A percentile compares a stretch with the other conserved stretches of the same genome.
Conservation (phyloP, 2,113 vertebrate species). For the Macquaria ambigua region DNA sequence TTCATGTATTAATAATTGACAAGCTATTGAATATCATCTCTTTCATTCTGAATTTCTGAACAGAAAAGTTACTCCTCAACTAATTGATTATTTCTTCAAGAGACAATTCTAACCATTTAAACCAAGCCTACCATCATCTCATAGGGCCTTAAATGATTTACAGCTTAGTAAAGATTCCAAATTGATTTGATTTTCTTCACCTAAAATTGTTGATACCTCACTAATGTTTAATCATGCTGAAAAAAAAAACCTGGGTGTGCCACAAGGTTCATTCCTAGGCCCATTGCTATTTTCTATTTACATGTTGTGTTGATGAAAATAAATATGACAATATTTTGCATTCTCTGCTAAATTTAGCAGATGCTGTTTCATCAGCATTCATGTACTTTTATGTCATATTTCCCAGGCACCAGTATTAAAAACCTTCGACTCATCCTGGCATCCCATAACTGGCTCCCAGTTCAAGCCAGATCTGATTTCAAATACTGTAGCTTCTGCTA, state of each 20-base stretch:
- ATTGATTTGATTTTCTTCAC: background rate
- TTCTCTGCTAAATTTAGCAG: background rate
- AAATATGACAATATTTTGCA: background rate
- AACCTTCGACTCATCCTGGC: background rate
- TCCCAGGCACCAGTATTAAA: background rate
- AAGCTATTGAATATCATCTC: background rate
- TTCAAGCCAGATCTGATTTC: constrained; percentile 41
- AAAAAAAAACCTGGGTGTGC: background rate
- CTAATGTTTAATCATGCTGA: background rate
- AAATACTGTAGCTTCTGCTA: constrained; percentile 23
- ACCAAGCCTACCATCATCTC: background rate
- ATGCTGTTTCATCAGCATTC: background rate
- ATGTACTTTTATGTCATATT: background rate
- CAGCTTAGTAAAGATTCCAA: background rate
- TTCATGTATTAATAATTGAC: background rate
- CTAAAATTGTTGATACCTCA: background rate
- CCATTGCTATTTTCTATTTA: background rate
- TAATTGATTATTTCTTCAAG: background rate
- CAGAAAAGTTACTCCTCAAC: background rate
- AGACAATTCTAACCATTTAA: background rate
- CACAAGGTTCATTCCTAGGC: background rate
- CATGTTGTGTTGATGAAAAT: background rate
- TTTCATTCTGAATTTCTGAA: background rate
- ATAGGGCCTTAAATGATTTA: background rate
- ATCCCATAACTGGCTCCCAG: constrained; percentile 10